Conservation (phyloP, 1,140 invertebrate species). For the Zaprionus ornatus region DNA sequence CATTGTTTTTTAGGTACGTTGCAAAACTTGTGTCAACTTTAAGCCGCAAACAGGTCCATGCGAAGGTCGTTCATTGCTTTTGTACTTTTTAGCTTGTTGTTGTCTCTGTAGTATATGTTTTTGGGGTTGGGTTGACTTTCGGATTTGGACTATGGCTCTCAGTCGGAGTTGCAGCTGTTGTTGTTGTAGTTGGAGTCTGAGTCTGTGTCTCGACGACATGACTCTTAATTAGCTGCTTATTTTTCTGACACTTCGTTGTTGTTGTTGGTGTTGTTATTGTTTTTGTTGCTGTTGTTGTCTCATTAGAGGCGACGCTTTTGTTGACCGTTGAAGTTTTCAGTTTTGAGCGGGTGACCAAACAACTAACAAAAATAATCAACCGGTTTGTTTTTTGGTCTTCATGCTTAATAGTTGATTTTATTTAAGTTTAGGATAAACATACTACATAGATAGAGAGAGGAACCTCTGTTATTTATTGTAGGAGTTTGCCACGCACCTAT, state of each 20-base stretch:
- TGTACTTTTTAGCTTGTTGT: not conserved
- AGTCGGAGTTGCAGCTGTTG: conserved; percentile 2
- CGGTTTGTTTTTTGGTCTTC: conserved; percentile 7
- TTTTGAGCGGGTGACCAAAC: conserved; percentile 53
- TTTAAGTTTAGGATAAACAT: not conserved
- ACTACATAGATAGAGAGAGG: too few relatives aligned
- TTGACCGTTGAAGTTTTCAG: conserved; percentile 23
- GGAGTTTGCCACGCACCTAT: too few relatives aligned
- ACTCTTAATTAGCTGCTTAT: conserved; percentile 73
- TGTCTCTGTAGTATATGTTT: not conserved
- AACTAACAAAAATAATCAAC: conserved; percentile 27
- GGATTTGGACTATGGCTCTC: not conserved
- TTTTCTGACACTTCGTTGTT: conserved; percentile 54
- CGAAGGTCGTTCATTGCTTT: conserved; percentile 52
- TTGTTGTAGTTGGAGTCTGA: not conserved
- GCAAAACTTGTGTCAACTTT: conserved; percentile 27
- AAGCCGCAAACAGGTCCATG: conserved; percentile 56
- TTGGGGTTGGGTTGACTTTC: conserved; percentile 20
- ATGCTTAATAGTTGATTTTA: not conserved
- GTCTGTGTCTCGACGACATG: conserved; percentile 36
- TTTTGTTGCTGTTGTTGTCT: conserved; percentile 41
- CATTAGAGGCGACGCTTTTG: conserved; percentile 57
- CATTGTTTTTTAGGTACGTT: conserved; percentile 3
- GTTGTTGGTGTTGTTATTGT: conserved; percentile 39
- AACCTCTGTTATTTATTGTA: too few relatives aligned